Evolutionary conservation across 2,888 invertebrate genomes (phyloP).

Genomic region (Tromatobia lineatoria): DNA sequence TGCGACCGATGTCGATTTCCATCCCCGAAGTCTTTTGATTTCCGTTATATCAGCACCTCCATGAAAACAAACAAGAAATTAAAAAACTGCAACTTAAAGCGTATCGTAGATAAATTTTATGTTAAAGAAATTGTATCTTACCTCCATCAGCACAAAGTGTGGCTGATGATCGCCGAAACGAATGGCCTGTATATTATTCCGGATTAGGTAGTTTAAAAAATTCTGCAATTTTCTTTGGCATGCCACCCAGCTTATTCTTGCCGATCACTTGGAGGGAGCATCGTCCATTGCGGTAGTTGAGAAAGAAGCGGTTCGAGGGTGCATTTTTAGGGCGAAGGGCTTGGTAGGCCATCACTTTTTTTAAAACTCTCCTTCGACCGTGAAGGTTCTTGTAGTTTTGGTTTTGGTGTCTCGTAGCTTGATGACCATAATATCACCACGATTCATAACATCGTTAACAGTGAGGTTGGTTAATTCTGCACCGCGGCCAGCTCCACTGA

Average conservation of each 20-base stretch:
- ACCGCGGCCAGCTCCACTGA: constrained; percentile 60
- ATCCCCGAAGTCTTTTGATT: not conserved
- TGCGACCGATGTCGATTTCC: constrained; percentile 4
- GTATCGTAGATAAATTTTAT: not conserved
- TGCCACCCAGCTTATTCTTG: constrained; percentile 56
- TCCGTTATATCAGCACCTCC: not conserved
- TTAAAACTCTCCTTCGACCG: constrained; percentile 52
- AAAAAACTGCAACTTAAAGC: not conserved
- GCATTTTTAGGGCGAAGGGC: constrained; percentile 51
- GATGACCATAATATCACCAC: constrained; percentile 53
- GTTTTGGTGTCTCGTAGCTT: constrained; percentile 59
- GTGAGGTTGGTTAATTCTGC: constrained; percentile 56
- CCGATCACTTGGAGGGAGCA: constrained; percentile 64
- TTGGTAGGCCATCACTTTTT: constrained; percentile 55
- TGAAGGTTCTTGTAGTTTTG: constrained; percentile 57
- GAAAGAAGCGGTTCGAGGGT: constrained; percentile 58
- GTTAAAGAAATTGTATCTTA: constrained; percentile 5
- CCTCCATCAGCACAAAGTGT: constrained; percentile 40
- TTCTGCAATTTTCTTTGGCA: constrained; percentile 56
- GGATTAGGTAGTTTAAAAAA: constrained; percentile 54
- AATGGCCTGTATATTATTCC: constrained; percentile 53
- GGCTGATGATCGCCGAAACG: constrained; percentile 54
- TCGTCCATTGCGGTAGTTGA: constrained; percentile 59
- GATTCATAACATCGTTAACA: too few relatives aligned
- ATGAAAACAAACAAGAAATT: not conserved